Conservation (phyloP, 64 coral and sea anemone species). For the Montipora cactus region DNA sequence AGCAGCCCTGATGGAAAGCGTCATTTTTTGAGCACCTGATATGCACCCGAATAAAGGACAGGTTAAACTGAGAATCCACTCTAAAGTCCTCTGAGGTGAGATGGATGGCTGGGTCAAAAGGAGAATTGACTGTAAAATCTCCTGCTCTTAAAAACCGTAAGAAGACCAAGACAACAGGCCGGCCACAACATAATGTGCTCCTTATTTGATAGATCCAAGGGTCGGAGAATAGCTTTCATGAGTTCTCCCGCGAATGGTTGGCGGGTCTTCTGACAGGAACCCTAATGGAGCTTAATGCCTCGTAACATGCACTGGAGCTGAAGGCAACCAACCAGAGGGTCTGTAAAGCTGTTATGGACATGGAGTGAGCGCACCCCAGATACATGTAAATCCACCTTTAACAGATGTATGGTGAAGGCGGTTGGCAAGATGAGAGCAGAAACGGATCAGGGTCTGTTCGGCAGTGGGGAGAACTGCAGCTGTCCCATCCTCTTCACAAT, state of each 20-base stretch:
- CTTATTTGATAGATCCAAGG: neutral
- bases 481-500: neutral
- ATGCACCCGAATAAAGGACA: neutral
- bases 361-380: neutral
- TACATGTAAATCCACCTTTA: neutral
- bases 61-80: neutral
- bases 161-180: slow-evolving; percentile 3
- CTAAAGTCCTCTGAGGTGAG: neutral
- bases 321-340: slow-evolving; percentile 8
- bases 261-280: neutral
- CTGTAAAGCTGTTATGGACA: neutral
- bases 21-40: slow-evolving; percentile 32
- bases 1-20: slow-evolving; percentile 22
- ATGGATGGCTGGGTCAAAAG: neutral
- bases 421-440: neutral
- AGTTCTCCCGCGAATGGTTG: neutral
- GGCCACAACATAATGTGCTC: slow-evolving; percentile 11
- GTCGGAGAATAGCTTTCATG: neutral
- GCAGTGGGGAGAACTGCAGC: neutral
- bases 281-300: neutral
- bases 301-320: neutral
- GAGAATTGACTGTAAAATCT: slow-evolving; percentile 10
- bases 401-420: neutral
- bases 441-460: neutral
- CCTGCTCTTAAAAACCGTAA: neutral